Evolutionary conservation across 2,797 vertebrate species (phyloP).

Genomic region (Myoxocephalus aenaeus): DNA sequence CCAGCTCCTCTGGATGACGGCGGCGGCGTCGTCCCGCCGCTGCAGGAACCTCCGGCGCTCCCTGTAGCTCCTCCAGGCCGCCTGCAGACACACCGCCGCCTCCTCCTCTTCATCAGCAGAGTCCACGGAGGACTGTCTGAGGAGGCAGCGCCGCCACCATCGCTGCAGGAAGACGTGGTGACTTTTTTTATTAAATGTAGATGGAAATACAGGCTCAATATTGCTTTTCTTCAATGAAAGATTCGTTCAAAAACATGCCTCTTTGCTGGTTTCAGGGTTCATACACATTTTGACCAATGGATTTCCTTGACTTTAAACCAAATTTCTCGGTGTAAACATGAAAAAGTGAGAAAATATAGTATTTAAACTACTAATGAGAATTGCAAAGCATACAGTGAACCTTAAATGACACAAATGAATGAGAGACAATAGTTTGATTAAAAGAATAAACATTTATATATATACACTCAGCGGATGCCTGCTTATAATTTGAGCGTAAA

Average conservation of each 20-base stretch:
- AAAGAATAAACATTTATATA: too few relatives aligned
- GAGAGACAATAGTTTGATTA: too few relatives aligned
- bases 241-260: background rate
- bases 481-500: too few relatives aligned
- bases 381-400: too few relatives aligned
- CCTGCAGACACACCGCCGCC: slow-evolving; percentile 88
- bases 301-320: too few relatives aligned
- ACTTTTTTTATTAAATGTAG: background rate
- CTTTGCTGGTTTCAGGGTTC: background rate
- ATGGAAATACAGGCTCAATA: background rate
- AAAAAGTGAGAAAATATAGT: too few relatives aligned
- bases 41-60: slow-evolving; percentile 85
- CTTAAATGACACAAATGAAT: too few relatives aligned
- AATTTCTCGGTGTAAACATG: too few relatives aligned
- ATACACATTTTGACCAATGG: too few relatives aligned
- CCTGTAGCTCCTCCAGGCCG: slow-evolving; percentile 88
- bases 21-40: slow-evolving; percentile 80
- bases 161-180: slow-evolving; percentile 59
- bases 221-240: background rate
- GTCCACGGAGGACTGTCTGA: slow-evolving; percentile 71
- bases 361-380: too few relatives aligned
- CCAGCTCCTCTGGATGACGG: slow-evolving; percentile 91
- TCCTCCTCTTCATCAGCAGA: slow-evolving; percentile 67
- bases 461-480: too few relatives aligned
- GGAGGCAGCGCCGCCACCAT: slow-evolving; percentile 88